Conservation (phyloP, 2,888 invertebrate genomes). For the Miltochrista miniata region DNA sequence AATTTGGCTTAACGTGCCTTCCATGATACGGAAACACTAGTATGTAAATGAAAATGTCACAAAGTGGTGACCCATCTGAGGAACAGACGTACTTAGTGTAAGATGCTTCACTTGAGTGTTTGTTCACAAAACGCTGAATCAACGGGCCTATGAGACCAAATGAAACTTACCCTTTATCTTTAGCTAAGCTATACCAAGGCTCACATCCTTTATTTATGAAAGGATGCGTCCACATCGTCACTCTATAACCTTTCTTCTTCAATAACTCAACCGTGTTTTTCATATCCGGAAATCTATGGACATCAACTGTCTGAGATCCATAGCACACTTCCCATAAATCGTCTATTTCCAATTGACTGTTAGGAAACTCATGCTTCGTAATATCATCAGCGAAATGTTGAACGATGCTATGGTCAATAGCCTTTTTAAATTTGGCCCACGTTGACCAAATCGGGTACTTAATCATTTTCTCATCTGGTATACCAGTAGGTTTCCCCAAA, state of each 20-base stretch:
- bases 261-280: constrained; percentile 67
- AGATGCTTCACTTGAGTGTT: too few relatives aligned
- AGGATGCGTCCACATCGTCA: constrained; percentile 86
- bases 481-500: constrained; percentile 80
- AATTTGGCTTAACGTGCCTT: too few relatives aligned
- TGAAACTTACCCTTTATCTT: constrained; percentile 65
- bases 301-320: constrained; percentile 82
- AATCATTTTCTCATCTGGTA: constrained; percentile 83
- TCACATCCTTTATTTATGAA: constrained; percentile 84
- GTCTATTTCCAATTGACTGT: constrained; percentile 85
- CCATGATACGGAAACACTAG: too few relatives aligned
- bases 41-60: too few relatives aligned
- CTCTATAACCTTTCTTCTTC: constrained; percentile 76
- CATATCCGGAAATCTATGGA: constrained; percentile 81
- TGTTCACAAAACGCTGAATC: too few relatives aligned
- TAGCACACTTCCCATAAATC: constrained; percentile 87
- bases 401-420: constrained; percentile 78
- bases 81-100: too few relatives aligned
- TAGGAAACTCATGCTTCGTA: constrained; percentile 70
- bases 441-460: constrained; percentile 87
- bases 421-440: constrained; percentile 84
- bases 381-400: constrained; percentile 80
- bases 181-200: constrained; percentile 75
- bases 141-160: background rate
- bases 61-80: too few relatives aligned